Evolutionary conservation across 2,113 vertebrate species (phyloP).

Genomic region (Pristiophorus japonicus): DNA sequence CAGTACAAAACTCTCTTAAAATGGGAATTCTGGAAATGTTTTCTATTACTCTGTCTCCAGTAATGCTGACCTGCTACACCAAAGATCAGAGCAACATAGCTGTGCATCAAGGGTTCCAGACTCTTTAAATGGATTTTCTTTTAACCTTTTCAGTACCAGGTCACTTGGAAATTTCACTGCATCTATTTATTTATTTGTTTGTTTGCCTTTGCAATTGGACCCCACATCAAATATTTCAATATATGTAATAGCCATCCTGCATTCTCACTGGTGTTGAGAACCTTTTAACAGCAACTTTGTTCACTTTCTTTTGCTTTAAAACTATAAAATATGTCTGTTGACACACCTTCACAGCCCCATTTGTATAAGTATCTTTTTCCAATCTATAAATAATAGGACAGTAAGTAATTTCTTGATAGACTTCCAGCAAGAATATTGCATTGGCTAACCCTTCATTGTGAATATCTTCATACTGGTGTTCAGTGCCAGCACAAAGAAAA

Average conservation of each 20-base stretch:
- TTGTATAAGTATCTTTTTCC: neutral
- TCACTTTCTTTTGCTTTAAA: neutral
- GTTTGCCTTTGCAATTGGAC: neutral
- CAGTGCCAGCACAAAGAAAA: neutral
- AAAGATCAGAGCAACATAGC: constrained; percentile 32
- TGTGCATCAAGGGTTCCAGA: constrained; percentile 35
- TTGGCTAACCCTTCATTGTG: neutral
- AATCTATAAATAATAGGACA: neutral
- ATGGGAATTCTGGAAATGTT: constrained; percentile 37
- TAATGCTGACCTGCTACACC: constrained; percentile 35
- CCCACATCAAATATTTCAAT: neutral
- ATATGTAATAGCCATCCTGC: neutral
- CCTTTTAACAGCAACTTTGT: neutral
- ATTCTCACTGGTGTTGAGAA: neutral
- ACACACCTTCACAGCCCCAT: neutral
- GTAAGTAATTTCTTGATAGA: neutral
- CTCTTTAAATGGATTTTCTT: constrained; percentile 34
- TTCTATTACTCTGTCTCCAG: constrained; percentile 38
- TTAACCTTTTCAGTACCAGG: constrained; percentile 31
- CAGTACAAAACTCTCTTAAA: constrained; percentile 42
- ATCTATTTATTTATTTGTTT: constrained; percentile 1
- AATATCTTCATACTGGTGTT: neutral
- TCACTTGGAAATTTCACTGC: neutral
- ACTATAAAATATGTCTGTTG: neutral
- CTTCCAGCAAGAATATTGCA: neutral